Evolutionary conservation across 2,888 invertebrate genomes (phyloP), one percentile per base, ranked within the genome.

Genomic region (Anoncus sp.): DNA sequence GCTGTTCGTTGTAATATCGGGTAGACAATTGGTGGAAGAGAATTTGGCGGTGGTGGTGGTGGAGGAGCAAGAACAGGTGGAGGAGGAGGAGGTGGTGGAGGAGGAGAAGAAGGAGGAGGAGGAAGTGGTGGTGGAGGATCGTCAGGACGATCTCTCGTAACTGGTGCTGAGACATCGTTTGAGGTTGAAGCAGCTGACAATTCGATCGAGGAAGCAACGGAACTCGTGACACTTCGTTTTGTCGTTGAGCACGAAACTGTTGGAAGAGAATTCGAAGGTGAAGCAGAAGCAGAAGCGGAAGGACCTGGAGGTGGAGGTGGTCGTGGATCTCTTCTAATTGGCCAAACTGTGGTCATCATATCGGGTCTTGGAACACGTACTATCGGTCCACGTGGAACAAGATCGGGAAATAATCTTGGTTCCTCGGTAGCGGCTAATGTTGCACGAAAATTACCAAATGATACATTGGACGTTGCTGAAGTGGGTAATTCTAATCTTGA

Each of bases 221-320:
- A n/a, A n/a, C n/a, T n/a, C n/a, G n/a, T n/a, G n/a, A n/a, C n/a
- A n/a, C n/a, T n/a, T n/a, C n/a, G n/a, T n/a, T n/a, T n/a, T n/a
- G n/a, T n/a, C n/a, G n/a, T n/a, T n/a, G n/a, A n/a, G n/a, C n/a
- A n/a, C n/a, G n/a, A n/a, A n/a, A n/a, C n/a, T n/a, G n/a, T n/a
- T n/a, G n/a, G n/a, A n/a, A n/a, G n/a, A n/a, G n/a, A n/a, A n/a
- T n/a, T n/a, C n/a, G n/a, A n/a, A n/a, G n/a, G n/a, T n/a, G n/a
- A n/a, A n/a, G n/a, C 49, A 49, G 10, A 22, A 20, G 24, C 22
- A 55, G n/a, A 59, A 3, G 18, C 43, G 1, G 38, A 60, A 40
- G 16, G 53, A 20, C 47, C 47, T 12, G 49, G 65, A 49, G 57
- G 35, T 2, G 31, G 76, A 59, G 38, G 71, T 63, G 20, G 20